Evolutionary conservation across 2,113 vertebrate species (phyloP), one percentile per base, ranked within the genome.

Genomic region (Lophura nycthemera): DNA sequence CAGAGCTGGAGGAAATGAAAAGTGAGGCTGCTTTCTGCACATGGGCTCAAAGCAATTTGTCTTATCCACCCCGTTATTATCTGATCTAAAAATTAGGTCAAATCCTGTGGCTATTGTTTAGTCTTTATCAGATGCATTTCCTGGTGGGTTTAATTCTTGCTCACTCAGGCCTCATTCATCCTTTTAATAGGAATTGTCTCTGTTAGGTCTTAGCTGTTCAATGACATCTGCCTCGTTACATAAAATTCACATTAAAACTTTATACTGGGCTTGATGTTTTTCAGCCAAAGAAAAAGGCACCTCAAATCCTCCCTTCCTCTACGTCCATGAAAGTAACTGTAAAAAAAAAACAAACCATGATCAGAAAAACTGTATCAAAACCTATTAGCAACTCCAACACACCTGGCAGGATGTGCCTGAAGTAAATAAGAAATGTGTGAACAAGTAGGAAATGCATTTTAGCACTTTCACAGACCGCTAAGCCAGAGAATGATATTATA

Each of bases 11-110:
- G 59, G 43, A 90, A 90, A 82, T 71, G 73, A 87, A 75, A 87
- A 92, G 71, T 63, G 69, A 95, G 73, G 73, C n/a, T 88, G 43
- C 34, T 84, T 43, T 86, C 69, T 72, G 54, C 81, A 90, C 81
- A 86, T 21, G 63, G 91, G 88, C 88, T 90, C 83, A 90, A 79
- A 91, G 86, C 92, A 94, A 93, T 92, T 94, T 94, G 34, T 88
- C 65, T 86, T 81, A 92, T 80, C 61, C 47, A 88, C 20, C 29
- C 17, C 17, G 71, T 93, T 94, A 93, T 94, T 75, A 95, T 78
- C 73, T 70, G 80, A 86, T 78, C 48, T 75, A 84, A 88, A 90
- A 95, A 95, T 93, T 81, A 95, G 91, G 95, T 90, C 90, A 92
- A 95, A 84, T 94, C 73, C 76, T 94, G 65, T 30, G 90, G 94